phyloP scores from a whole-genome alignment of 2,113 vertebrate species.

The Nibea coibor region DNA sequence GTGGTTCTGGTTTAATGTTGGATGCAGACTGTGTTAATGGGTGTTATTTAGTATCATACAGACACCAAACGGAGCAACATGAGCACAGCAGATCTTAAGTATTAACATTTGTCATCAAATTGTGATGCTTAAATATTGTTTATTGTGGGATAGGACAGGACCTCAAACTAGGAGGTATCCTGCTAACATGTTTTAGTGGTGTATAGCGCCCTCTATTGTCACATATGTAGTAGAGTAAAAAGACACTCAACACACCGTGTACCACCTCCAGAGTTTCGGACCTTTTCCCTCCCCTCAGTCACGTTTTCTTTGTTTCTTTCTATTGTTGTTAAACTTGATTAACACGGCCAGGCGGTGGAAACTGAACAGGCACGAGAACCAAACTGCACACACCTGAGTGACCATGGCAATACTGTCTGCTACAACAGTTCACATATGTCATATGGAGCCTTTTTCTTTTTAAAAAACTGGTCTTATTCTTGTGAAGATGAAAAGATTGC shows the following conservation, averaged over 20 bases:
- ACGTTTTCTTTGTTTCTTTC: slow-evolving; percentile 1
- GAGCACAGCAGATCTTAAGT: neutral
- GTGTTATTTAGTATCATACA: neutral
- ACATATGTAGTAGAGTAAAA: neutral
- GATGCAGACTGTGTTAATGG: neutral
- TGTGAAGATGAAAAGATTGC: slow-evolving; percentile 46
- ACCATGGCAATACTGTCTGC: slow-evolving; percentile 42
- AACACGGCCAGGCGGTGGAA: neutral
- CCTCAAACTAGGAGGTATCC: neutral
- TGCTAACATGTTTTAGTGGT: slow-evolving; percentile 9
- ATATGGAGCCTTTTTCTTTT: slow-evolving; percentile 68
- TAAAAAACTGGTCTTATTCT: slow-evolving; percentile 63
- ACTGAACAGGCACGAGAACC: slow-evolving; percentile 4
- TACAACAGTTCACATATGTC: slow-evolving; percentile 30
- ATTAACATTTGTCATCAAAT: neutral
- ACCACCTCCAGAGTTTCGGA: neutral
- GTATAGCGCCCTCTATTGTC: slow-evolving; percentile 46
- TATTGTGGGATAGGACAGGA: neutral
- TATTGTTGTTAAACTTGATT: neutral
- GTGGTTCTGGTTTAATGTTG: no score
- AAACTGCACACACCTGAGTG: slow-evolving; percentile 33
- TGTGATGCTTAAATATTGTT: neutral
- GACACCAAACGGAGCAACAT: neutral
- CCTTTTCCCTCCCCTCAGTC: neutral
- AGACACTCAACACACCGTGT: neutral